Evolutionary conservation across 2,888 invertebrate species (phyloP), one percentile per base, ranked within the genome.

Genomic region (Lacanobia oleracea): DNA sequence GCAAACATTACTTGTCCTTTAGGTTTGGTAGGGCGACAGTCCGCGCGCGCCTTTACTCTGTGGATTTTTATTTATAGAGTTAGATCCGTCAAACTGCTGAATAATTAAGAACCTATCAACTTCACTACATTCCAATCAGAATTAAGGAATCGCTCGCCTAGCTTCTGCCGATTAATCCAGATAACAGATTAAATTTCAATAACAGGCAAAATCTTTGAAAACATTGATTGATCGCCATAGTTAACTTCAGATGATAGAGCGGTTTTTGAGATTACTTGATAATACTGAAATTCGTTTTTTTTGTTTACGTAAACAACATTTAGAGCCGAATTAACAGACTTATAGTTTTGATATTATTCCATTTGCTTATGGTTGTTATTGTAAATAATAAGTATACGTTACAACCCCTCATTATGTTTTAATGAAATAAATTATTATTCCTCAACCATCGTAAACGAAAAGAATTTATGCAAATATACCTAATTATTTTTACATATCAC

Each of bases 161-260:
- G 27, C 43, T 23, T 62, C n/a, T 9, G 2, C 4, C 5, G 40
- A 62, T 43, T 71, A 33, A 53, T 40, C 27, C 18, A 62, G 54
- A 64, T 64, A 64, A 12, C 50, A 60, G 51, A 75, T 78, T 64
- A 37, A 59, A 72, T 79, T 72, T 65, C 50, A 48, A 62, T 65
- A 56, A 23, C 23, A 50, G 6, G 16, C 43, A 21, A 63, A 72
- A 63, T 66, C 53, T 33, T 18, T 37, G 21, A 50, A 59, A 59
- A 33, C 21, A n/a, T 54, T 77, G 79, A 77, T 79, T 59, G 79
- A 77, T 79, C n/a, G n/a, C 12, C 45, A 2, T 37, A 45, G 50
- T 48, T 23, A 60, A 71, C 12, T 54, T 37, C 7, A 37, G 40
- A 77, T 57, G 61, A 69, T 45, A 6, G 18, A 53, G 27, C 51